These are phyloP conservation scores for Ceratina australensis DNA, from an alignment of 1,140 invertebrate genomes.

Conservation along the genomic window DNA sequence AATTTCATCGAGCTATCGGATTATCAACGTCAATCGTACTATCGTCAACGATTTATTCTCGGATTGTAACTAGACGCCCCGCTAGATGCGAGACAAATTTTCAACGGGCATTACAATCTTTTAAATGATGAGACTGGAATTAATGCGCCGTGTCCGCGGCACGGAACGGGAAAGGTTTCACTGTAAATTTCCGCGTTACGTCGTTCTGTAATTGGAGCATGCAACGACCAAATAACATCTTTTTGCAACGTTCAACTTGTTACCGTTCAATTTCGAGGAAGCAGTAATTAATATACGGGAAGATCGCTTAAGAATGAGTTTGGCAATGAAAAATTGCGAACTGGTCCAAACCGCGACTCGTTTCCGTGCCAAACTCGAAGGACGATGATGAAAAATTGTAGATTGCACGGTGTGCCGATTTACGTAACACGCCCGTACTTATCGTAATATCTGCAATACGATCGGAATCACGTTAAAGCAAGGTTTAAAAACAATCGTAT, in stretches of 20 bases:
- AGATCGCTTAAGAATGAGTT: too few relatives aligned
- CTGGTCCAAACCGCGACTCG: not conserved
- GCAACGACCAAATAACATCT: not conserved
- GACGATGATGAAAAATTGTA: not conserved
- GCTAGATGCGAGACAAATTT: too few relatives aligned
- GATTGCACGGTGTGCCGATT: not conserved
- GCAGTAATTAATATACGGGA: too few relatives aligned
- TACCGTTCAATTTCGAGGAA: too few relatives aligned
- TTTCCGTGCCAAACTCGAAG: not conserved
- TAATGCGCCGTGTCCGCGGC: not conserved
- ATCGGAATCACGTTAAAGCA: not conserved
- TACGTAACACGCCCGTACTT: not conserved
- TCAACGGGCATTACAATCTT: too few relatives aligned
- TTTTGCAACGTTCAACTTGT: not conserved
- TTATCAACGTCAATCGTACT: not conserved
- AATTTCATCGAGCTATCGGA: conserved; percentile 8
- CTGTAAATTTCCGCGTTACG: conserved; percentile 5
- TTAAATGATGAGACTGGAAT: not conserved
- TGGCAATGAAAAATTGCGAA: too few relatives aligned
- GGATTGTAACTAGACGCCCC: too few relatives aligned
- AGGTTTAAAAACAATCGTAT: not conserved
- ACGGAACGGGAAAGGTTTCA: conserved; percentile 15
- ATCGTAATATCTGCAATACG: conserved; percentile 2
- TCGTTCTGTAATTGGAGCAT: conserved; percentile 12
- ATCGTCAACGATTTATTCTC: too few relatives aligned